phyloP scores from a whole-genome alignment of 2,113 vertebrate species.

The Burhinus oedicnemus region DNA sequence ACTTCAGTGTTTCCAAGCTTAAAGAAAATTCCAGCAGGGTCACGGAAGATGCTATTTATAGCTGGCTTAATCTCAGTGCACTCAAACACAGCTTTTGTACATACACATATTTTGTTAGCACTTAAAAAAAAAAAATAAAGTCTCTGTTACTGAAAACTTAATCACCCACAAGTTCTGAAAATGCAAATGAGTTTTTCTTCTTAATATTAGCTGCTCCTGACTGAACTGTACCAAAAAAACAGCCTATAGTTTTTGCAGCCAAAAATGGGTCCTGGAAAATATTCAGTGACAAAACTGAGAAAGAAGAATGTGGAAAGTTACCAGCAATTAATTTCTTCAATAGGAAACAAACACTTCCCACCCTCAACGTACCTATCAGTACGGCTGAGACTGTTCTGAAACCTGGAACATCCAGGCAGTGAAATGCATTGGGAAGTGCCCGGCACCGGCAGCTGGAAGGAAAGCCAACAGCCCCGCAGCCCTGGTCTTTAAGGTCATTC shows the following conservation, averaged over 20 bases:
- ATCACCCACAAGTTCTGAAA: slow-evolving; percentile 12
- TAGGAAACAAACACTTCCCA: neutral
- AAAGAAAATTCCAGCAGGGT: slow-evolving; percentile 76
- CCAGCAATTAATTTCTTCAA: slow-evolving; percentile 34
- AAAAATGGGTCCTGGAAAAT: slow-evolving; percentile 60
- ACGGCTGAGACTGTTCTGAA: neutral
- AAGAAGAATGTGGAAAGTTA: slow-evolving; percentile 44
- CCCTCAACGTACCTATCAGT: neutral
- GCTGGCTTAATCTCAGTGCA: slow-evolving; percentile 54
- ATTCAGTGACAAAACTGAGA: slow-evolving; percentile 7
- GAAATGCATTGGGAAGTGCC: neutral
- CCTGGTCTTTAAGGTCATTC: neutral
- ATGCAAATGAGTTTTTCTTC: neutral
- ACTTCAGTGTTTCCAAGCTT: slow-evolving; percentile 76
- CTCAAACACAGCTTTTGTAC: slow-evolving; percentile 57
- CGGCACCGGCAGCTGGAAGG: rapidly evolving
- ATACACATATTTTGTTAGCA: slow-evolving; percentile 30
- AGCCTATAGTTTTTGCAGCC: neutral
- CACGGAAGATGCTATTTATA: slow-evolving; percentile 76
- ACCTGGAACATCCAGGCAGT: neutral
- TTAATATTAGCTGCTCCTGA: slow-evolving; percentile 12
- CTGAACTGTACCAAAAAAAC: slow-evolving; percentile 2
- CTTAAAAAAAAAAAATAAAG: neutral
- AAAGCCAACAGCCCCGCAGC: neutral
- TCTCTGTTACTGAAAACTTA: slow-evolving; percentile 1